A percentile compares a stretch with the other conserved stretches of the same genome.
Evolutionary conservation across 2,888 invertebrate species (phyloP).

Genomic region (Heliconius ethilla): DNA sequence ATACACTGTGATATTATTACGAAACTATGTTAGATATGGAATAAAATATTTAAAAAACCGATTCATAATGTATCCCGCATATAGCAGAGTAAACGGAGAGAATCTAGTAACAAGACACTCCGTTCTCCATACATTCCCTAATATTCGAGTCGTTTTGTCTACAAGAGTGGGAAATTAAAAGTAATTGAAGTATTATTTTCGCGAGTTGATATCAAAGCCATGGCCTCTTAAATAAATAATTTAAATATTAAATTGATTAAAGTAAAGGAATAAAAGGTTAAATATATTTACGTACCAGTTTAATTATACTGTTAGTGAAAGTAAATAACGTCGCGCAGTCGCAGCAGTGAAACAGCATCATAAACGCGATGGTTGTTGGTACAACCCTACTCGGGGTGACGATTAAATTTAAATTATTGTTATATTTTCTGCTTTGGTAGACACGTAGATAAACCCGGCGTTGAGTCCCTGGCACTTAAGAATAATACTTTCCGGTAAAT

Average conservation of each 20-base stretch:
- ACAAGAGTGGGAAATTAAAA: background rate
- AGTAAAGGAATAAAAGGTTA: background rate
- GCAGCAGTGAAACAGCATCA: background rate
- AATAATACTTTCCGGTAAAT: no score
- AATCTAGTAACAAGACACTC: background rate
- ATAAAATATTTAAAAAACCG: background rate
- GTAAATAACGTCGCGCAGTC: background rate
- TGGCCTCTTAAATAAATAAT: background rate
- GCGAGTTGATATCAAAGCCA: background rate
- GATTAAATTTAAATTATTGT: no score
- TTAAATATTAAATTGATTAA: background rate
- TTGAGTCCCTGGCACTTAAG: no score
- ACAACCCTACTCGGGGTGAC: background rate
- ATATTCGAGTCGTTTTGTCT: background rate
- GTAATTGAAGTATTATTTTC: background rate
- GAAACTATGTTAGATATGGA: conserved; percentile 16
- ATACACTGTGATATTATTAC: conserved; percentile 26
- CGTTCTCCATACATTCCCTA: background rate
- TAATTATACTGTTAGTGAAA: background rate
- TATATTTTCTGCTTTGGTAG: no score
- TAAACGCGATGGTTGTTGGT: background rate
- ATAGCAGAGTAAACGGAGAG: background rate
- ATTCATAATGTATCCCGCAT: background rate
- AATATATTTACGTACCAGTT: background rate
- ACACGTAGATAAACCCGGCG: no score